Evolutionary conservation across 2,888 invertebrate species (phyloP), one percentile per base, ranked within the genome.

Genomic region (Drosophila falleni): DNA sequence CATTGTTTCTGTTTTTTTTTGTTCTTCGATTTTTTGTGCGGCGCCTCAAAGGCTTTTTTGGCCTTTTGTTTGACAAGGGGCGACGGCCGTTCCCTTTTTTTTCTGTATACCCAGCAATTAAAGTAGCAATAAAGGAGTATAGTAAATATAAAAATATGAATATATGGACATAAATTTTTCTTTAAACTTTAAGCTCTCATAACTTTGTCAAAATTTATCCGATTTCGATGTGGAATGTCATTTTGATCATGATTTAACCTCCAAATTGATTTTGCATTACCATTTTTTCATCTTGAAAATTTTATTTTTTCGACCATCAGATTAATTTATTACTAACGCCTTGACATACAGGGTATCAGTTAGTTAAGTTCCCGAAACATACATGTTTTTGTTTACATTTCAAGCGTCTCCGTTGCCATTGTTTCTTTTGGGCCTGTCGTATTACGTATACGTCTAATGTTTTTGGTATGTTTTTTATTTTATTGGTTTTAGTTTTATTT

Each of bases 381-480:
- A 1, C 5, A 35, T 49, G 8, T 19, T 54, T 29, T 56, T 69
- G 67, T 67, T 80, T 75, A 80, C 66, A 41, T 81, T 81, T 66
- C 47, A 62, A 65, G 51, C 68, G 63, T 51, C 47, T 71, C 54
- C 63, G 74, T 66, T 58, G 78, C 78, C 69, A 66, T 74, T 73
- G 69, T 78, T 42, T 44, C 63, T 76, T 64, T 63, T 42, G 54
- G 39, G 31, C 59, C 62, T 68, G 59, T 69, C 62, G 50, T 65
- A 74, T 70, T 77, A 74, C 77, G 86, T 76, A 70, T 86, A 81
- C 72, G 69, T 50, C 49, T 62, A 42, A 56, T 64, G 58, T 47
- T 59, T 47, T 65, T 35, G 49, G 29, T 10, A 19, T n/a, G 49
- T 41, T 49, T 59, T 42, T 63, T 49, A 33, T 35, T 53, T 59